Evolutionary conservation across 2,888 invertebrate species (phyloP), one percentile per base, ranked within the genome.

Genomic region (Drosophila phalerata): DNA sequence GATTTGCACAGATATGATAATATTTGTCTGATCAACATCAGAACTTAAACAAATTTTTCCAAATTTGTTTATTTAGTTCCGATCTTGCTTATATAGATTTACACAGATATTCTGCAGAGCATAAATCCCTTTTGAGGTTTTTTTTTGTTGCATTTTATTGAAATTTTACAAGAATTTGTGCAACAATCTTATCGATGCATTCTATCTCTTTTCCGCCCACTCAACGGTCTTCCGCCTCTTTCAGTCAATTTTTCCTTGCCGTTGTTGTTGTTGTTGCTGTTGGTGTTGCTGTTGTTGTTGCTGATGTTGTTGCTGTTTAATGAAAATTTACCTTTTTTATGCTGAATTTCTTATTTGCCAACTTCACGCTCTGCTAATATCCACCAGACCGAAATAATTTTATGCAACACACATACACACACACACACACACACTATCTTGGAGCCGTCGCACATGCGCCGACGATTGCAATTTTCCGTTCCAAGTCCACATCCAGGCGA

Each of bases 341-440:
- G 63, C 72, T 80, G 84, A 84, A 86, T 90, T 90, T 87, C 90
- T 90, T 88, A 91, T 91, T 92, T 91, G 92, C 91, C 90, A 92
- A 92, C 92, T 92, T 92, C 92, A 92, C 91, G 92, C 92, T 92
- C 92, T 90, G 92, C 90, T 91, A 92, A 91, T 90, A 91, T 89
- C 85, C 92, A 92, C 91, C 90, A 92, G 92, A 92, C 92, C 92
- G 92, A 92, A 91, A 92, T 92, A 92, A 92, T 92, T 92, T 86
- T 92, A 92, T 92, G 92, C 92, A 91, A 92, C 90, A 91, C 90
- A 91, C 90, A 86, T 84, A 89, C 87, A 90, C 82, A 81, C 55
- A 45, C 37, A 73, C 63, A 69, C 70, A 62, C 40, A 45, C 11
- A 25, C n/a, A 60, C 15, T 34, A 37, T 11, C n/a, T 37, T 25